Conservation (phyloP, 2,888 invertebrate species). For the Tiliacea citrago region DNA sequence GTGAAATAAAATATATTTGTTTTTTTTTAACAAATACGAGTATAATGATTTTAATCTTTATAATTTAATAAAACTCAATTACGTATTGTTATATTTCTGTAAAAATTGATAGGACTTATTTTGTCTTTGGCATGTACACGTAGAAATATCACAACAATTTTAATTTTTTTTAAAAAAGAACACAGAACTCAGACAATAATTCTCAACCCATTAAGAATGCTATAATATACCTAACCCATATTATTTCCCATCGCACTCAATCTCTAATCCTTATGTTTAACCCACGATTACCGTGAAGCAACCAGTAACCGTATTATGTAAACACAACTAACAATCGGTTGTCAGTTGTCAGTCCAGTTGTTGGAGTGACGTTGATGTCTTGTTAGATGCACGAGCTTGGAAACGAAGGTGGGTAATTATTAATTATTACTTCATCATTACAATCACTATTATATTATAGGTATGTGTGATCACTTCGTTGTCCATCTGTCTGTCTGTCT, state of each 20-base stretch:
- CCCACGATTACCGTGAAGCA: conserved; percentile 3
- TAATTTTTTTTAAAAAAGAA: no score
- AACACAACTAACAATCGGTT: conserved; percentile 33
- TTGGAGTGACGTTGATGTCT: conserved; percentile 34
- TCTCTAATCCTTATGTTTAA: neutral
- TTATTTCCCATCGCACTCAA: neutral
- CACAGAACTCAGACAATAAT: neutral
- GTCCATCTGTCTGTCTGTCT: no score
- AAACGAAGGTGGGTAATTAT: neutral
- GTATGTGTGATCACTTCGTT: no score
- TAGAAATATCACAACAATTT: no score
- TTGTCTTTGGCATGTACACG: no score
- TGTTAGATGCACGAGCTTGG: conserved; percentile 2
- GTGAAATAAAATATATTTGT: no score
- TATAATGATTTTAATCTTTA: no score
- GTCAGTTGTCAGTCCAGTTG: conserved; percentile 28
- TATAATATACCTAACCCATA: neutral
- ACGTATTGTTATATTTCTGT: no score
- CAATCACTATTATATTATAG: no score
- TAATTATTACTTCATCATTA: conserved; percentile 9
- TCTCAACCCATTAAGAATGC: neutral
- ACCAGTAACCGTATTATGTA: conserved; percentile 29
- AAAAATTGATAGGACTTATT: no score
- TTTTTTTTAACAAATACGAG: no score
- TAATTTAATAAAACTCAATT: no score